Base-by-base conservation (phyloP, 2,113 vertebrate genomes). In the Anas platyrhynchos region DNA sequence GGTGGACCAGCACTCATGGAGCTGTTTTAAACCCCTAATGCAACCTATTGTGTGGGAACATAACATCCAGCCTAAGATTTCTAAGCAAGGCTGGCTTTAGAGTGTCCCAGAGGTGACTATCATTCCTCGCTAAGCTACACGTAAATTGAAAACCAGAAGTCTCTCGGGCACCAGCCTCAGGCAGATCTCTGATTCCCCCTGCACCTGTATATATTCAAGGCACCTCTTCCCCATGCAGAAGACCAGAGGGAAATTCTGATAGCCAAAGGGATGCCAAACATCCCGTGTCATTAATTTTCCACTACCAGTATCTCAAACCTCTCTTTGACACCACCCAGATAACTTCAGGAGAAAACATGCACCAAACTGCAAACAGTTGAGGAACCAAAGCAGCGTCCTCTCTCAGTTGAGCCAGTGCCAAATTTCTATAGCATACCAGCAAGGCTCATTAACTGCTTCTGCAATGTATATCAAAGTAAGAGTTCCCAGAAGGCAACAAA, bases 21-120 rank as follows among this genome's bases (percentile, higher is more conserved):
- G 31, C 13, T 52, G 14, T 43, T 82, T 71, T 48, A 86, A 81
- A 88, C 0, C 41, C 22, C 10, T 44, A 79, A 16, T 2, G 32
- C 9, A 50, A 83, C 75, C 32, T 34, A 25, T 11, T 0, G 0
- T 48, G 77, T 20, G 0, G 0, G 66, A 59, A 86, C 23, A 27
- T 59, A 26, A 78, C 59, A 48, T 41, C 34, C 67, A 54, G 48
- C 14, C 41, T 31, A 36, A 67, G 29, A 25, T 48, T 75, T 74
- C 43, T 62, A 76, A 54, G n/a, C 43, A 79, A 59, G 22, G 8
- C 1, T 8, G n/a, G 27, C 25, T 48, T 66, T 12, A 23, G 38
- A 18, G 26, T 46, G n/a, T 48, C 44, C 43, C 20, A 0, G 0
- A 38, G 67, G 38, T 41, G 27, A 26, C 52, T 36, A 46, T 34